A percentile compares a stretch with the other conserved stretches of the same genome.
Conservation (phyloP, 1,140 invertebrate species). For the Euura saliciscinereae region DNA sequence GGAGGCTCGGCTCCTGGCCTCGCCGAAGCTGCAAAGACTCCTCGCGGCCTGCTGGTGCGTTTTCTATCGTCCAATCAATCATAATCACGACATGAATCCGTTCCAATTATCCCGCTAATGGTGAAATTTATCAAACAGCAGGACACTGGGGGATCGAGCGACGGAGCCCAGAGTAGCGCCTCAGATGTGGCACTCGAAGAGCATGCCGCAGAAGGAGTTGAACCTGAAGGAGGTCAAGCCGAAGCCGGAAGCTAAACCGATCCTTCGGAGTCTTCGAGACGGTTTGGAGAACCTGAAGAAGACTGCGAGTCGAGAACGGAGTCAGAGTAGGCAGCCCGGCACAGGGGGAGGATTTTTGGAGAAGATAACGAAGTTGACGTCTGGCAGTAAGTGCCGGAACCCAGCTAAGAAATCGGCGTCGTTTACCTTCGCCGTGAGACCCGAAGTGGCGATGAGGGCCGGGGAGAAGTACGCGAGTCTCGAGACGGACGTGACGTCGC, state of each 20-base stretch:
- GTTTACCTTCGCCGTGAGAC: conserved; percentile 53
- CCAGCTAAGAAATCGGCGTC: conserved; percentile 57
- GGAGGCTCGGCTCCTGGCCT: conserved; percentile 52
- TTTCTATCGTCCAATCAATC: too few species aligned
- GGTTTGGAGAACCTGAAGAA: conserved; percentile 54
- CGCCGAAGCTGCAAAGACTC: conserved; percentile 57
- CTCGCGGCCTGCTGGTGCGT: conserved; percentile 56
- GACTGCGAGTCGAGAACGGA: conserved; percentile 43
- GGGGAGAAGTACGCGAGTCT: conserved; percentile 55
- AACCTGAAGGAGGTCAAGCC: conserved; percentile 57
- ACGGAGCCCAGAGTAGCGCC: conserved; percentile 55
- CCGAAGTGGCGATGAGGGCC: conserved; percentile 51
- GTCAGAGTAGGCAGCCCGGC: conserved; percentile 43
- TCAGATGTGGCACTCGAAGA: conserved; percentile 40
- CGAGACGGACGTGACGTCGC: conserved; percentile 49
- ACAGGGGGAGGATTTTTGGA: conserved; percentile 48
- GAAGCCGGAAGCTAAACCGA: conserved; percentile 51
- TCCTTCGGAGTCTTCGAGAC: conserved; percentile 51
- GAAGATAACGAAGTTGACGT: conserved; percentile 50
- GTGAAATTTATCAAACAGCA: conserved; percentile 28
- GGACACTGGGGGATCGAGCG: conserved; percentile 53
- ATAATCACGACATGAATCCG: too few species aligned
- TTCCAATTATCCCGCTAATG: too few species aligned
- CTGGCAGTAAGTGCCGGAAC: conserved; percentile 47
- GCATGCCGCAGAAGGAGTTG: conserved; percentile 50